phyloP scores from a whole-genome alignment of 2,888 invertebrate genomes.

The Dicyrtoma fusca region DNA sequence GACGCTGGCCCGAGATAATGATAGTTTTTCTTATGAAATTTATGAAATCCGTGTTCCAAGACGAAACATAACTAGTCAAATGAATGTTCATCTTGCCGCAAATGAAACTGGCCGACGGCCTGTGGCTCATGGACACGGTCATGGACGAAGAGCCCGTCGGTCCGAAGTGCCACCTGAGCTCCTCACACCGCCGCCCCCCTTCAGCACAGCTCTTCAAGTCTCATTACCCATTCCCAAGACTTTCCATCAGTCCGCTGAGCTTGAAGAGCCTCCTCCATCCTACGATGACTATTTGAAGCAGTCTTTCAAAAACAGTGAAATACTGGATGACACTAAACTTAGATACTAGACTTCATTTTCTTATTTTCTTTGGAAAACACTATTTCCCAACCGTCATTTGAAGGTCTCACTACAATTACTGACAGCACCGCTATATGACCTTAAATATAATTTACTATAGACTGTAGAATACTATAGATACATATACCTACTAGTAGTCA shows the following conservation, averaged over 20 bases:
- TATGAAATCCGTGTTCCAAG: constrained; percentile 46
- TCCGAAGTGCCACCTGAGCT: neutral
- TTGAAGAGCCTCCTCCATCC: constrained; percentile 49
- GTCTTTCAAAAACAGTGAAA: constrained; percentile 9
- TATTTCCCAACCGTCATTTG: no score
- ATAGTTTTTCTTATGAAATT: constrained; percentile 41
- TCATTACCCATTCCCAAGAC: constrained; percentile 46
- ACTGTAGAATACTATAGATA: no score
- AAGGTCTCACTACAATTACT: no score
- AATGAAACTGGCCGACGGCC: no score
- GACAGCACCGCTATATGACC: no score
- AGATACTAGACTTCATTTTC: no score
- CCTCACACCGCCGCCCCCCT: constrained; percentile 43
- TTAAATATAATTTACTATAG: no score
- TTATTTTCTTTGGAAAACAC: no score
- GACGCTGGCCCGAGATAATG: constrained; percentile 44
- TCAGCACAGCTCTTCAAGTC: constrained; percentile 46
- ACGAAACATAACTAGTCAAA: constrained; percentile 5
- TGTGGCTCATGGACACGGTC: neutral
- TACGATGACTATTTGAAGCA: constrained; percentile 49
- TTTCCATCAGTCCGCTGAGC: constrained; percentile 19
- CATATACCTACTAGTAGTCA: no score
- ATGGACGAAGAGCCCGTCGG: neutral
- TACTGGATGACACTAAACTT: no score
- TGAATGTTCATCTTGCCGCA: no score